These are phyloP conservation scores for Acrobasis consociella DNA, from an alignment of 2,888 invertebrate species.

Conservation along the genomic window DNA sequence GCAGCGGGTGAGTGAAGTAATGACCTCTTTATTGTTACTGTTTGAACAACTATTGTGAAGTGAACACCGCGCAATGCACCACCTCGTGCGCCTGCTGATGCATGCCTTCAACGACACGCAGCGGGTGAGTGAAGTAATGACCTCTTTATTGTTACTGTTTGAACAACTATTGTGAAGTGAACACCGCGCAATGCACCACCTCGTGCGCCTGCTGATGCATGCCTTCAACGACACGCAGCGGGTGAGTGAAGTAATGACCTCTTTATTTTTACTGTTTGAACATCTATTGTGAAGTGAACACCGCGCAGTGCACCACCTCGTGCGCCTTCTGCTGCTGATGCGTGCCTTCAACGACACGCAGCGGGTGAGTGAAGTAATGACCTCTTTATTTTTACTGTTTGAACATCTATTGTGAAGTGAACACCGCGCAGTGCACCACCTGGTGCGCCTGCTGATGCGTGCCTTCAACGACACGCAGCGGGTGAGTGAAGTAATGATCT, in stretches of 20 bases:
- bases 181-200: constrained; percentile 96
- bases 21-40: not conserved
- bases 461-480: constrained; percentile 96
- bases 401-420: constrained; percentile 83
- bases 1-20: constrained; percentile 84
- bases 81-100: not conserved
- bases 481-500: constrained; percentile 77
- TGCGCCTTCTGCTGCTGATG: constrained; percentile 93
- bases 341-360: constrained; percentile 96
- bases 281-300: constrained; percentile 85
- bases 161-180: constrained; percentile 87
- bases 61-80: no score
- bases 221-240: constrained; percentile 96
- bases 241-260: constrained; percentile 77
- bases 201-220: constrained; percentile 95
- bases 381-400: not conserved
- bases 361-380: constrained; percentile 75
- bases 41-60: no score
- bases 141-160: no score
- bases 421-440: constrained; percentile 96
- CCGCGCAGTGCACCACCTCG: constrained; percentile 92
- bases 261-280: not conserved
- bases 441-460: constrained; percentile 95
- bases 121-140: no score
- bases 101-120: no score